These are phyloP conservation scores for Hydra vulgaris DNA, from an alignment of 30 jellyfish, hydroid and myxozoan genomes.

Conservation along the genomic window DNA sequence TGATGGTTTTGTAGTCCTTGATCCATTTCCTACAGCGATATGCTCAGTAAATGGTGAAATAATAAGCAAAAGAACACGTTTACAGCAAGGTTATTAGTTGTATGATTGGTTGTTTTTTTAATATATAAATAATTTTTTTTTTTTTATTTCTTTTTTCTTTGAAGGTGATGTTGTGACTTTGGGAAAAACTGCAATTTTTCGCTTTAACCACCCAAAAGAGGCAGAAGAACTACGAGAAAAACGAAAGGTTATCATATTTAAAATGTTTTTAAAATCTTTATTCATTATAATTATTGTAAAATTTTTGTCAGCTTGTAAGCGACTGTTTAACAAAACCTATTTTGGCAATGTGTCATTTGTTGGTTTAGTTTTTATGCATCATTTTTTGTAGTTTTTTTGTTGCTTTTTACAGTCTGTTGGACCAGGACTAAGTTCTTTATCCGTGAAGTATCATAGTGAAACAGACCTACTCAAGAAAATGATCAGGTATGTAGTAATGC, in stretches of 20 bases:
- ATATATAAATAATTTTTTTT: neutral
- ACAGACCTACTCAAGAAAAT: conserved; percentile 65
- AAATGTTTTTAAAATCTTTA: neutral
- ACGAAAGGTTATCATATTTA: conserved; percentile 49
- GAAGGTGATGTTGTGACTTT: conserved; percentile 91
- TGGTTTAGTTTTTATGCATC: too few species aligned
- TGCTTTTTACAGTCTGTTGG: conserved; percentile 47
- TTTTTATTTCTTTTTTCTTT: neutral
- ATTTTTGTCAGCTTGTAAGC: too few species aligned
- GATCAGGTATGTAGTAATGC: conserved; percentile 17
- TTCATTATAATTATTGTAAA: neutral
- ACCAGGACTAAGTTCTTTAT: conserved; percentile 66
- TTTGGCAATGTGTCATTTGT: too few species aligned
- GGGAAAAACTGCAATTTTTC: conserved; percentile 76
- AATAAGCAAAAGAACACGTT: conserved; percentile 44
- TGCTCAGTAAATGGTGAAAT: conserved; percentile 72
- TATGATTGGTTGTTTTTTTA: neutral
- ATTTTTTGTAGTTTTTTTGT: neutral
- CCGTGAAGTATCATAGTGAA: conserved; percentile 76
- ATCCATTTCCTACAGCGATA: conserved; percentile 78
- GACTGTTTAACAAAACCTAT: too few species aligned
- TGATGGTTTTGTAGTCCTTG: conserved; percentile 71
- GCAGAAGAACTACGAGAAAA: conserved; percentile 95
- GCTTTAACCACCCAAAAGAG: conserved; percentile 97
- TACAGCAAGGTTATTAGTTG: conserved; percentile 78